Conservation (phyloP, 1,140 invertebrate species). For the Drosophila equinoxialis region DNA sequence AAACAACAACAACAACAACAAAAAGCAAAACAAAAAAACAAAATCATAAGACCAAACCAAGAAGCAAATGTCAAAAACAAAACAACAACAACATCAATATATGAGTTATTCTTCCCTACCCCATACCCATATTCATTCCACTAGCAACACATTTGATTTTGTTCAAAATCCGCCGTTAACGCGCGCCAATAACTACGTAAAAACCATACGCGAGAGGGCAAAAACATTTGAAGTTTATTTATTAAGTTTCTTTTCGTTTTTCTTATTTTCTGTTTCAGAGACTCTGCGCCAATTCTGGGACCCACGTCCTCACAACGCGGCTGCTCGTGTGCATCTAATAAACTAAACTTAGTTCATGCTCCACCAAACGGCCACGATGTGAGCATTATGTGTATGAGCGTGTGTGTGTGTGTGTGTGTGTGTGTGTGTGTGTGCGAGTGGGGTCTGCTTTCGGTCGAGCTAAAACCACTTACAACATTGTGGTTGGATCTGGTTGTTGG, state of each 20-base stretch:
- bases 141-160: background rate
- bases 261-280: constrained; percentile 8
- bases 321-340: constrained; percentile 81
- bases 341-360: constrained; percentile 62
- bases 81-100: constrained; percentile 22
- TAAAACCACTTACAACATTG: constrained; percentile 49
- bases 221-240: background rate
- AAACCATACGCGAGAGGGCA: background rate
- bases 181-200: constrained; percentile 9
- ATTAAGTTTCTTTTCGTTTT: constrained; percentile 1
- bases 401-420: constrained; percentile 15
- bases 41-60: background rate
- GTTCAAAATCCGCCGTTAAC: background rate
- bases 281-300: constrained; percentile 12
- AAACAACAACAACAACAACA: background rate
- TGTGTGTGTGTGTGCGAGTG: constrained; percentile 10
- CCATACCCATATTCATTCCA: constrained; percentile 9
- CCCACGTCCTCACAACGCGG: constrained; percentile 73
- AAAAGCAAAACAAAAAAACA: constrained; percentile 29
- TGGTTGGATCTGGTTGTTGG: constrained; percentile 8
- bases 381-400: background rate
- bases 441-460: constrained; percentile 1
- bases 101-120: background rate
- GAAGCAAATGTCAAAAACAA: background rate
- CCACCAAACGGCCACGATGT: constrained; percentile 17